These are phyloP conservation scores for Kryptolebias marmoratus DNA, from an alignment of 2,113 vertebrate species.

Conservation along the genomic window DNA sequence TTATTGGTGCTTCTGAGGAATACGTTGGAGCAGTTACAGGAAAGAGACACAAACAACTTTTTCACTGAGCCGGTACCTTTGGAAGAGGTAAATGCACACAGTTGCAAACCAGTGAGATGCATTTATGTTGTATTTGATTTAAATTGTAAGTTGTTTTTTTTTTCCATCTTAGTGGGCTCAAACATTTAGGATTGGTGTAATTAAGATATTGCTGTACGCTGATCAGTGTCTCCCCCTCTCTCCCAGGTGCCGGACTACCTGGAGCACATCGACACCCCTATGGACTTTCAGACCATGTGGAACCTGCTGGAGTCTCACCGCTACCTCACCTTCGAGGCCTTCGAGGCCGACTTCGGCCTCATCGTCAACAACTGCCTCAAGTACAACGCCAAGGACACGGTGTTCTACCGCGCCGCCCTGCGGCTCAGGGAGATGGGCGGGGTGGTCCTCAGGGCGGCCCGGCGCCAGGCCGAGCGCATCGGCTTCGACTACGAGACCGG, in stretches of 20 bases:
- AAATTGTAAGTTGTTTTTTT: neutral
- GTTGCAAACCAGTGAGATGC: neutral
- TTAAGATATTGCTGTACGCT: no score
- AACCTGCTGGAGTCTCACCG: slow-evolving; percentile 92
- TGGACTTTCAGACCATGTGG: slow-evolving; percentile 99
- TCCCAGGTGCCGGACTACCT: slow-evolving; percentile 95
- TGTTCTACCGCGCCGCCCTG: slow-evolving; percentile 95
- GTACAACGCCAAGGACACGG: slow-evolving; percentile 98
- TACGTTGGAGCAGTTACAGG: slow-evolving; percentile 95
- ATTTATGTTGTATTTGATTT: neutral
- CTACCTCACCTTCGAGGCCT: slow-evolving; percentile 95
- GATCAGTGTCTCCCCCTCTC: neutral
- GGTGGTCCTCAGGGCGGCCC: slow-evolving; percentile 87
- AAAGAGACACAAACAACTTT: slow-evolving; percentile 97
- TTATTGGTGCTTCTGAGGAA: slow-evolving; percentile 94
- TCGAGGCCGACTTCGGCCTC: slow-evolving; percentile 95
- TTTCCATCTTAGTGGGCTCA: neutral
- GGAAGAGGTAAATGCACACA: slow-evolving; percentile 87
- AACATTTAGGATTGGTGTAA: neutral
- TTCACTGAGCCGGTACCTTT: slow-evolving; percentile 97
- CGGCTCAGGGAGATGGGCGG: slow-evolving; percentile 93
- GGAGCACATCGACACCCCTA: slow-evolving; percentile 98
- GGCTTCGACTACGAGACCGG: slow-evolving; percentile 98
- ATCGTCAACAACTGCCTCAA: slow-evolving; percentile 99
- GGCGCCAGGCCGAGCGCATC: slow-evolving; percentile 93